phyloP scores from a whole-genome alignment of 2,888 invertebrate species.

The Malthinus seriepunctatus region DNA sequence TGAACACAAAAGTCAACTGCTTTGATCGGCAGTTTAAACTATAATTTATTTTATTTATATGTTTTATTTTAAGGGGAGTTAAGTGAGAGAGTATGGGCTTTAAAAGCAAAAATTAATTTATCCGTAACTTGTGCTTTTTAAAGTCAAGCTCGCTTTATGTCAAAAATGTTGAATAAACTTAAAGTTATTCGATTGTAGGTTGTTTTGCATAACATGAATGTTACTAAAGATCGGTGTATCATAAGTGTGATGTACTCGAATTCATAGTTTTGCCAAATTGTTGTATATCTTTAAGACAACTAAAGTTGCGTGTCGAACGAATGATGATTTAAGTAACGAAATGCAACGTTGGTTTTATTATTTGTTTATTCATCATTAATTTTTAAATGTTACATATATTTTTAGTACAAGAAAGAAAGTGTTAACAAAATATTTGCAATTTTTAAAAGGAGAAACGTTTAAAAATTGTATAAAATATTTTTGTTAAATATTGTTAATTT shows the following conservation, averaged over 20 bases:
- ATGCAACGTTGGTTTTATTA: no score
- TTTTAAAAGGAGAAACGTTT: conserved; percentile 1
- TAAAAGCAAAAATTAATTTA: background rate
- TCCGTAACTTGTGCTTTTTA: background rate
- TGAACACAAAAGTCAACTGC: conserved; percentile 25
- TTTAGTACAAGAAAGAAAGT: conserved; percentile 13
- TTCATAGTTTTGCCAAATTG: no score
- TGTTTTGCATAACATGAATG: background rate
- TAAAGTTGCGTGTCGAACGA: no score
- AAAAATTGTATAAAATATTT: conserved; percentile 5
- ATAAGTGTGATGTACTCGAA: no score
- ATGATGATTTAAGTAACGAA: no score
- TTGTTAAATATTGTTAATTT: conserved; percentile 9
- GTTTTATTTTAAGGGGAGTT: background rate
- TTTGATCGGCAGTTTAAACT: conserved; percentile 23
- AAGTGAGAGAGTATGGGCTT: background rate
- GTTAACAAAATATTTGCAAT: background rate
- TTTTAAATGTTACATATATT: conserved; percentile 2
- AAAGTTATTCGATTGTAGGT: background rate
- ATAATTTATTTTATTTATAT: conserved; percentile 28
- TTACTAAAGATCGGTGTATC: background rate
- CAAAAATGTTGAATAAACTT: background rate
- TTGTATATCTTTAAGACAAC: no score
- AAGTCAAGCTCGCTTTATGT: background rate
- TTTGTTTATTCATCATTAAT: conserved; percentile 6